These are phyloP conservation scores for Aphrophora alni DNA, from an alignment of 2,888 invertebrate species.

Conservation along the genomic window DNA sequence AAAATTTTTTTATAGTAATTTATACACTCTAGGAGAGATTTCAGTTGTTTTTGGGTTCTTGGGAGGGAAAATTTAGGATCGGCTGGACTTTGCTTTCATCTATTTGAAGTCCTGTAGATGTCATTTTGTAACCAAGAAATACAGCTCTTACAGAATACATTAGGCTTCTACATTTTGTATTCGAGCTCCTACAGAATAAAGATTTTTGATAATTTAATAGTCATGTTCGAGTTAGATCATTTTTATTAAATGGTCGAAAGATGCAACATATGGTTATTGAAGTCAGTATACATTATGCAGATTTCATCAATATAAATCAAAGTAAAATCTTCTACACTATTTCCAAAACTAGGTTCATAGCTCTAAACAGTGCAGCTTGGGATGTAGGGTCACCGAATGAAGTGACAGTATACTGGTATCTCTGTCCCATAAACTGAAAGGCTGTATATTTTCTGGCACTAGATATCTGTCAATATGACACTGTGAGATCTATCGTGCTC, in stretches of 20 bases:
- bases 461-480: neutral
- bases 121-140: conserved; percentile 1
- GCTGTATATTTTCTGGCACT: neutral
- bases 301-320: conserved; percentile 2
- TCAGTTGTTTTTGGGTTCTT: neutral
- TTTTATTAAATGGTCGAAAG: neutral
- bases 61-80: conserved; percentile 3
- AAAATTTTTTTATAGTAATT: conserved; percentile 21
- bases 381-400: conserved; percentile 9
- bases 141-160: no score
- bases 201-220: neutral
- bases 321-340: conserved; percentile 13
- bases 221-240: neutral
- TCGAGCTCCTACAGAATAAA: neutral
- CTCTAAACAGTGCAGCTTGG: neutral
- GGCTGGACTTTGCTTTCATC: conserved; percentile 10
- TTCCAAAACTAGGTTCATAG: neutral
- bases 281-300: neutral
- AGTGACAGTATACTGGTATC: neutral
- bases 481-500: no score
- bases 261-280: neutral
- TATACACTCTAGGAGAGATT: neutral
- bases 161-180: no score
- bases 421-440: conserved; percentile 10
- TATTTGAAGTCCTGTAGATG: neutral